Conservation (phyloP, 2,888 invertebrate genomes). For the Caenorhabditis zanzibari region DNA sequence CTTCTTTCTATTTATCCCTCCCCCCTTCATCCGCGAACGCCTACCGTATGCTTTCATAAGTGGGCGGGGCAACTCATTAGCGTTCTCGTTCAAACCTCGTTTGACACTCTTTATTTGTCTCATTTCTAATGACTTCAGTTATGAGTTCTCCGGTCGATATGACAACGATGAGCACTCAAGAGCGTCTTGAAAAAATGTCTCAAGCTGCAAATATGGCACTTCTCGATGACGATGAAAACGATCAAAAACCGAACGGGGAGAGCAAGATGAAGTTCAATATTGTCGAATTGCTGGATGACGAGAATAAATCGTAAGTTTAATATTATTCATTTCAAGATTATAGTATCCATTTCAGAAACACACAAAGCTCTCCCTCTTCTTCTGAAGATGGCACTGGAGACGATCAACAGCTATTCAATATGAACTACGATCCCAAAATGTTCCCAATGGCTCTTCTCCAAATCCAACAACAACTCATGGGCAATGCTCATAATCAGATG, state of each 20-base stretch:
- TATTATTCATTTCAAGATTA: not conserved
- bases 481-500: constrained; percentile 22
- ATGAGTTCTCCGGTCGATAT: constrained; percentile 64
- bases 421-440: constrained; percentile 50
- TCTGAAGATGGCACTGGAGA: constrained; percentile 64
- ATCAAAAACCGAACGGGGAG: constrained; percentile 33
- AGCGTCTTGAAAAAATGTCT: constrained; percentile 62
- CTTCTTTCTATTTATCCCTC: constrained; percentile 18
- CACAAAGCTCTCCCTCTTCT: constrained; percentile 72
- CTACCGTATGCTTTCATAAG: constrained; percentile 54
- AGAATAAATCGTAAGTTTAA: constrained; percentile 61
- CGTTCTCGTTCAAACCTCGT: constrained; percentile 18
- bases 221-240: constrained; percentile 36
- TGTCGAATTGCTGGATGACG: constrained; percentile 62
- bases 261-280: constrained; percentile 66
- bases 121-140: constrained; percentile 28
- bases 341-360: constrained; percentile 54
- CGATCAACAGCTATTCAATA: constrained; percentile 21
- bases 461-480: constrained; percentile 46
- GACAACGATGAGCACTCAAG: constrained; percentile 62
- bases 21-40: constrained; percentile 51
- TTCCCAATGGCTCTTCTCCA: constrained; percentile 48
- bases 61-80: constrained; percentile 59
- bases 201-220: constrained; percentile 37
- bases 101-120: constrained; percentile 24